These are phyloP conservation scores for Aepyceros melampus DNA, from an alignment of 2,113 vertebrate species.

Conservation along the genomic window DNA sequence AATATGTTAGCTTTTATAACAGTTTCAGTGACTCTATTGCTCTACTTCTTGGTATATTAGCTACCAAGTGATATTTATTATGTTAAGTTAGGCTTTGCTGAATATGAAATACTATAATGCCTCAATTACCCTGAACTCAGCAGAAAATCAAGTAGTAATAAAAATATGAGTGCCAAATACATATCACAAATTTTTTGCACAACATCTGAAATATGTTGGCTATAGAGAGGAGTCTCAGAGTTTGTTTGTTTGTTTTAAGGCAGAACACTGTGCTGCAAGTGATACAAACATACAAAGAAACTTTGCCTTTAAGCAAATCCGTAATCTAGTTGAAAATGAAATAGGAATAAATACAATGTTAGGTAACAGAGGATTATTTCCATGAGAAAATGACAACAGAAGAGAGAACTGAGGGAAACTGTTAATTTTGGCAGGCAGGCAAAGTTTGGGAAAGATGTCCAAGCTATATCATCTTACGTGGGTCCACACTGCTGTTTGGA, in stretches of 20 bases:
- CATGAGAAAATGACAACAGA: neutral
- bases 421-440: neutral
- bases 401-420: neutral
- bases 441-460: neutral
- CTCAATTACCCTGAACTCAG: neutral
- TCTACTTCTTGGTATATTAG: neutral
- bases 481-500: neutral
- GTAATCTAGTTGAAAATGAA: neutral
- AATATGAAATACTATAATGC: neutral
- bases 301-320: neutral
- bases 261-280: neutral
- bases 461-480: neutral
- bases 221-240: rapidly evolving
- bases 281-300: neutral
- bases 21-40: neutral
- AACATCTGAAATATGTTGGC: neutral
- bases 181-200: neutral
- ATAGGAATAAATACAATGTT: neutral
- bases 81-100: neutral
- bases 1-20: neutral
- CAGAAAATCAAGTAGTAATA: neutral
- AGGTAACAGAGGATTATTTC: neutral
- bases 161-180: neutral
- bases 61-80: neutral
- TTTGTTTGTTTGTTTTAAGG: neutral